These are phyloP conservation scores for Pangasianodon hypophthalmus DNA, from an alignment of 2,113 vertebrate species.

Conservation along the genomic window DNA sequence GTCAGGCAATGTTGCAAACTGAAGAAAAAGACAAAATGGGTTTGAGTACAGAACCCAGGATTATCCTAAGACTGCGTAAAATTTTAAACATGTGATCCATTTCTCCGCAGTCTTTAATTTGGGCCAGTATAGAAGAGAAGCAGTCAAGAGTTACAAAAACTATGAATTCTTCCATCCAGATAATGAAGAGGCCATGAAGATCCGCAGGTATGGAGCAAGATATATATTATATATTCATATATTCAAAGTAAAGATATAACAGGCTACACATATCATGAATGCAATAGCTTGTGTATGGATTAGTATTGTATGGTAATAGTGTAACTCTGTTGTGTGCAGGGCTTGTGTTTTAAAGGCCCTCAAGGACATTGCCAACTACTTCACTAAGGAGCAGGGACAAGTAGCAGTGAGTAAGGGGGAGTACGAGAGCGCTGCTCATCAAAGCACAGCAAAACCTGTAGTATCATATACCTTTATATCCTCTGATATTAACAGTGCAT, in stretches of 20 bases:
- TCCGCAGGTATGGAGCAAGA: slow-evolving; percentile 77
- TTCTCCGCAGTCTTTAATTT: slow-evolving; percentile 83
- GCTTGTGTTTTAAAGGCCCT: slow-evolving; percentile 84
- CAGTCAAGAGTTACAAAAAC: slow-evolving; percentile 83
- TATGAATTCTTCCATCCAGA: slow-evolving; percentile 87
- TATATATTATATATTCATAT: background rate
- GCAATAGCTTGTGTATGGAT: background rate
- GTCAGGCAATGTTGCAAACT: background rate
- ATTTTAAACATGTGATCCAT: background rate
- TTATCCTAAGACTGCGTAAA: too few relatives aligned
- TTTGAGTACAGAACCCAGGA: background rate
- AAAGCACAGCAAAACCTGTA: background rate
- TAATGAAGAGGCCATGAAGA: slow-evolving; percentile 85
- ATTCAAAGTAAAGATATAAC: background rate
- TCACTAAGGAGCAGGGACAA: slow-evolving; percentile 80
- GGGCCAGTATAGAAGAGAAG: slow-evolving; percentile 89
- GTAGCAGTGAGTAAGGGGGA: slow-evolving; percentile 81
- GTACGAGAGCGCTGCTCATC: slow-evolving; percentile 15
- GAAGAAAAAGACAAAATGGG: background rate
- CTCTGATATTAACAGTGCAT: background rate
- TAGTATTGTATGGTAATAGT: background rate
- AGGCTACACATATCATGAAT: background rate
- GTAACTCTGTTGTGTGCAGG: slow-evolving; percentile 65
- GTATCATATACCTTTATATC: background rate
- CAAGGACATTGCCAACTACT: slow-evolving; percentile 80